Percentiles rank a stretch among this genome's conserved stretches.
Evolutionary conservation across 2,888 invertebrate species (phyloP).

Genomic region (Leistus spinibarbis): DNA sequence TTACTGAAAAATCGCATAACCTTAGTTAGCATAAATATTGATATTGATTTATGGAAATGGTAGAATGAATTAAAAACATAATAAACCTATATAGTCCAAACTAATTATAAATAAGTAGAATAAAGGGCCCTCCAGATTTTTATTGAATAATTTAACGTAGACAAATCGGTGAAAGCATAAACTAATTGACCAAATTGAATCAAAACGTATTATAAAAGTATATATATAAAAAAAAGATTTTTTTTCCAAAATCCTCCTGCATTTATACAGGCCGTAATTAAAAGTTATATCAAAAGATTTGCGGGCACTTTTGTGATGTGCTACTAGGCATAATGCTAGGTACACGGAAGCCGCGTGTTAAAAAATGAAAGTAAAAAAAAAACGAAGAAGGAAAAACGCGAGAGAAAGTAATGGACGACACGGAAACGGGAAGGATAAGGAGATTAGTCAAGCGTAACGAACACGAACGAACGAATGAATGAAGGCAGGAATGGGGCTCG

Average conservation of each 20-base stretch:
- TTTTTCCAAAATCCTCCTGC: neutral
- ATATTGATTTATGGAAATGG: too few relatives aligned
- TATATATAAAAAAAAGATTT: neutral
- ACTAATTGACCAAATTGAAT: too few relatives aligned
- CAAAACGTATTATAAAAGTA: slow-evolving; percentile 27
- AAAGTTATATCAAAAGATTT: slow-evolving; percentile 34
- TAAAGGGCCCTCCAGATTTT: too few relatives aligned
- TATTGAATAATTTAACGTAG: too few relatives aligned
- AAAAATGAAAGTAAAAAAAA: slow-evolving; percentile 26
- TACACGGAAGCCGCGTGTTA: slow-evolving; percentile 11
- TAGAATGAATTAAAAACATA: too few relatives aligned
- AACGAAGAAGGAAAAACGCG: slow-evolving; percentile 20
- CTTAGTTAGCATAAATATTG: too few relatives aligned
- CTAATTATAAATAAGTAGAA: too few relatives aligned
- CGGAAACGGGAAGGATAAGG: slow-evolving; percentile 31
- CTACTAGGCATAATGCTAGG: neutral
- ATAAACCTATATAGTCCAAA: too few relatives aligned
- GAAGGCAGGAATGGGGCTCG: too few relatives aligned
- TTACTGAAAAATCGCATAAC: too few relatives aligned
- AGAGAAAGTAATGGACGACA: slow-evolving; percentile 33
- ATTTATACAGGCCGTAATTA: slow-evolving; percentile 23
- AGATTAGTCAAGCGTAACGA: slow-evolving; percentile 21
- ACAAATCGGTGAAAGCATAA: too few relatives aligned
- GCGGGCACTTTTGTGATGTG: slow-evolving; percentile 18
- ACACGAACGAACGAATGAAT: neutral